Percentiles rank a stretch among this genome's conserved stretches.
These are phyloP conservation scores for Drosophila pegasa DNA, from an alignment of 2,888 invertebrate genomes.

Conservation along the genomic window DNA sequence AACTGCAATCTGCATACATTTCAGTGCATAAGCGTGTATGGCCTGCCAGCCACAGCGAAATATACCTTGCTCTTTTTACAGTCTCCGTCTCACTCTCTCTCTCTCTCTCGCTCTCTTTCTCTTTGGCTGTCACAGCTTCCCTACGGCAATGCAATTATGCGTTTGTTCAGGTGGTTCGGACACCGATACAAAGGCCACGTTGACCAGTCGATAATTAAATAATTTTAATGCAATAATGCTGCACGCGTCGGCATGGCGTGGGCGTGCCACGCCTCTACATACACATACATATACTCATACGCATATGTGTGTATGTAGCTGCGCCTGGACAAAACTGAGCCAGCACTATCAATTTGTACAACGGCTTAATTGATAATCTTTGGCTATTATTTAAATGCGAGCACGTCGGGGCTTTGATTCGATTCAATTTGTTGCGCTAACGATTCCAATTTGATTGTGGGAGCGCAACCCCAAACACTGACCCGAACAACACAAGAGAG, in stretches of 20 bases:
- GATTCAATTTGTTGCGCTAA: conserved; percentile 75
- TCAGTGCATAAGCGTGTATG: conserved; percentile 31
- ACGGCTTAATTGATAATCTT: conserved; percentile 79
- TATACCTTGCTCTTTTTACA: neutral
- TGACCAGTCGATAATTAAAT: conserved; percentile 72
- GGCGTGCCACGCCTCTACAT: neutral
- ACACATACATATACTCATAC: neutral
- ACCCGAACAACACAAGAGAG: conserved; percentile 15
- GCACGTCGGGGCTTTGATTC: conserved; percentile 64
- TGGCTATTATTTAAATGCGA: conserved; percentile 78
- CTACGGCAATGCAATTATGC: conserved; percentile 59
- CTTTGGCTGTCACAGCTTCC: conserved; percentile 16
- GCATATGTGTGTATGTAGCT: neutral
- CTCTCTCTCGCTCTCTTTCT: neutral
- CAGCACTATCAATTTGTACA: conserved; percentile 74
- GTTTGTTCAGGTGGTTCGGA: conserved; percentile 46
- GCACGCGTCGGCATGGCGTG: conserved; percentile 4
- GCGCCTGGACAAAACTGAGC: conserved; percentile 39
- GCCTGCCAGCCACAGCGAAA: neutral
- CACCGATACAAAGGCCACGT: conserved; percentile 49
- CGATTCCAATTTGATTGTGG: conserved; percentile 68
- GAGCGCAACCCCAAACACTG: conserved; percentile 35
- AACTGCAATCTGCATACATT: conserved; percentile 58
- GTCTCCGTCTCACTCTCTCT: neutral
- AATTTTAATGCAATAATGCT: conserved; percentile 75